Evolutionary conservation across 2,113 vertebrate genomes (phyloP).

Genomic region (Daubentonia madagascariensis): DNA sequence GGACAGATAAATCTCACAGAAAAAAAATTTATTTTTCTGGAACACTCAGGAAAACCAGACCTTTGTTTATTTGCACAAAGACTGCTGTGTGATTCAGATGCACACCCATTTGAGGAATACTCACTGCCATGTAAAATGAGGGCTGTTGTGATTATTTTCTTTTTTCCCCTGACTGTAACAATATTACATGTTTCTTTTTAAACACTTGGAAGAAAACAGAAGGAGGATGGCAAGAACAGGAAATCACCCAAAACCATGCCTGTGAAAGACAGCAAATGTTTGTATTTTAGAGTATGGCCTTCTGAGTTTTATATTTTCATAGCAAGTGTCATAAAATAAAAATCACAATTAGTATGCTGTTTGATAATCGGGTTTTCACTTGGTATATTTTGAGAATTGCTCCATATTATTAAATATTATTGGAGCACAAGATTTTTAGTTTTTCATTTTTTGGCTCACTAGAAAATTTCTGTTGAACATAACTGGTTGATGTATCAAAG

Average conservation of each 20-base stretch:
- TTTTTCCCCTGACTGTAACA: background rate
- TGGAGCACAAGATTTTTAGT: background rate
- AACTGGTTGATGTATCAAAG: background rate
- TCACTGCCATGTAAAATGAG: conserved; percentile 4
- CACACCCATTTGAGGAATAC: background rate
- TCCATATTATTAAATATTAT: background rate
- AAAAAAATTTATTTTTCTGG: conserved; percentile 20
- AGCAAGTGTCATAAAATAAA: background rate
- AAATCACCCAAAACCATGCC: background rate
- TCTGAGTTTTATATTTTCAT: background rate
- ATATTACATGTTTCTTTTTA: background rate
- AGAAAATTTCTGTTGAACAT: background rate
- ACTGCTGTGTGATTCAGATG: background rate
- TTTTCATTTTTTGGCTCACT: background rate
- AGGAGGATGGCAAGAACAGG: background rate
- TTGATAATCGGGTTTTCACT: background rate
- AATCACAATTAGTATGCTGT: background rate
- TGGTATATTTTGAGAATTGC: background rate
- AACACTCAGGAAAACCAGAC: conserved; percentile 12
- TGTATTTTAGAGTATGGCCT: background rate
- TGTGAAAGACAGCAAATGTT: background rate
- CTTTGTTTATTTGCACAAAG: conserved; percentile 27
- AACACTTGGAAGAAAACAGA: background rate
- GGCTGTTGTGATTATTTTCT: background rate
- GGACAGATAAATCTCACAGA: conserved; percentile 2